A percentile compares a stretch with the other conserved stretches of the same genome.
phyloP scores from a whole-genome alignment of 2,888 invertebrate species.

The Nemotelus nigrinus region DNA sequence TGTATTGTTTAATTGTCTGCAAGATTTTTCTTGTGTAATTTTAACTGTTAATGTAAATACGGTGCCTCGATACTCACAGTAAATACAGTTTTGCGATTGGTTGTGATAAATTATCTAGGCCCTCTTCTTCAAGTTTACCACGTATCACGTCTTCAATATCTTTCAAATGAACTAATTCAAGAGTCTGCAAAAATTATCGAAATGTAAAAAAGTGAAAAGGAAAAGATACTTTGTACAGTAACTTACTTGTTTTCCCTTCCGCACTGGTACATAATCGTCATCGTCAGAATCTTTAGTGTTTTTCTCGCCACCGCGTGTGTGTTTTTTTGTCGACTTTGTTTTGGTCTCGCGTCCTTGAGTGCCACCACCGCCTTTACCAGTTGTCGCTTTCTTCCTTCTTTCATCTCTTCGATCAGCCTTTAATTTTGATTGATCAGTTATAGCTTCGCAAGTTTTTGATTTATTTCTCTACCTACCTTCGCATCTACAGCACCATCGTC shows the following conservation, averaged over 20 bases:
- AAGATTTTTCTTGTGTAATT: conserved; percentile 54
- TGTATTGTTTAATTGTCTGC: conserved; percentile 73
- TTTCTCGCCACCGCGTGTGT: conserved; percentile 67
- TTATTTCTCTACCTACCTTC: conserved; percentile 52
- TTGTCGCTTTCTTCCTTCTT: conserved; percentile 84
- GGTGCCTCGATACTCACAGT: conserved; percentile 64
- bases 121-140: conserved; percentile 74
- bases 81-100: conserved; percentile 77
- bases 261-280: conserved; percentile 71
- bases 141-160: conserved; percentile 76
- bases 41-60: background rate
- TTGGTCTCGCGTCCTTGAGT: conserved; percentile 94
- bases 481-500: conserved; percentile 60
- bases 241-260: conserved; percentile 59
- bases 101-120: conserved; percentile 75
- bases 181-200: conserved; percentile 52
- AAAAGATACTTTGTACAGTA: too few species aligned
- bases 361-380: conserved; percentile 91
- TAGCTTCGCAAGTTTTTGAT: background rate
- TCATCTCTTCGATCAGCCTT: conserved; percentile 85
- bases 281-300: conserved; percentile 73
- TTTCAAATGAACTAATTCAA: conserved; percentile 73
- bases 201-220: background rate
- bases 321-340: conserved; percentile 92
- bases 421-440: background rate